phyloP scores from a whole-genome alignment of 2,797 vertebrate genomes.

The Pygocentrus nattereri region DNA sequence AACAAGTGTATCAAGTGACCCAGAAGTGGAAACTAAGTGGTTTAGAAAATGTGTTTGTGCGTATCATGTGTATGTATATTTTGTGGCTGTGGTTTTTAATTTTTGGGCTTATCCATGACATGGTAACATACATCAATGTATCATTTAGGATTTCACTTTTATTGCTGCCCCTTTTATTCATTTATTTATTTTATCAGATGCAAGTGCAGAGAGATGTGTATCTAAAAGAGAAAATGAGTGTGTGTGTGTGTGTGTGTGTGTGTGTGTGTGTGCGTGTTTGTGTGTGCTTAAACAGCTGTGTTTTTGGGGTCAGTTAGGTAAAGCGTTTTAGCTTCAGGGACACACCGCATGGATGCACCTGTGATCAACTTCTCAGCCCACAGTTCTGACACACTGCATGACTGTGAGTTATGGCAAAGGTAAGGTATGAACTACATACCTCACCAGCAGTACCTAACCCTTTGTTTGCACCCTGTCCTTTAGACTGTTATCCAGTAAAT shows the following conservation, averaged over 20 bases:
- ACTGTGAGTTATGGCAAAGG: constrained; percentile 38
- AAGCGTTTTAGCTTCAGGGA: constrained; percentile 55
- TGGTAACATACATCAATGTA: too few relatives aligned
- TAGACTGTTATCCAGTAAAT: constrained; percentile 16
- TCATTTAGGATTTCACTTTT: too few relatives aligned
- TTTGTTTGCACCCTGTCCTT: constrained; percentile 6
- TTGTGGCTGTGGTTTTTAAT: too few relatives aligned
- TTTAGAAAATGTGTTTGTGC: too few relatives aligned
- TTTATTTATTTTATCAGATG: not conserved
- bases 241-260: not conserved
- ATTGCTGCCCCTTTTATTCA: not conserved
- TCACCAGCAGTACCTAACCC: constrained; percentile 26
- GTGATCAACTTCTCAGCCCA: constrained; percentile 46
- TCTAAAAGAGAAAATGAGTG: not conserved
- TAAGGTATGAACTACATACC: constrained; percentile 37
- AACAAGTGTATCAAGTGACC: too few relatives aligned
- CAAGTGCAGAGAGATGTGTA: too few relatives aligned
- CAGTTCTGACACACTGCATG: constrained; percentile 41
- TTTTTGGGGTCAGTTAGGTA: constrained; percentile 53
- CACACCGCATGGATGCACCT: constrained; percentile 48
- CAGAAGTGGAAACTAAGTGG: too few relatives aligned
- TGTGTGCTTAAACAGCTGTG: constrained; percentile 46
- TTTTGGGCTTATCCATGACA: too few relatives aligned
- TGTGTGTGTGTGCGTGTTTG: not conserved
- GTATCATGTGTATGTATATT: too few relatives aligned